Percentiles rank a stretch among this genome's conserved stretches.
Evolutionary conservation across 1,140 invertebrate genomes (phyloP).

Genomic region (Caenorhabditis inopinata): DNA sequence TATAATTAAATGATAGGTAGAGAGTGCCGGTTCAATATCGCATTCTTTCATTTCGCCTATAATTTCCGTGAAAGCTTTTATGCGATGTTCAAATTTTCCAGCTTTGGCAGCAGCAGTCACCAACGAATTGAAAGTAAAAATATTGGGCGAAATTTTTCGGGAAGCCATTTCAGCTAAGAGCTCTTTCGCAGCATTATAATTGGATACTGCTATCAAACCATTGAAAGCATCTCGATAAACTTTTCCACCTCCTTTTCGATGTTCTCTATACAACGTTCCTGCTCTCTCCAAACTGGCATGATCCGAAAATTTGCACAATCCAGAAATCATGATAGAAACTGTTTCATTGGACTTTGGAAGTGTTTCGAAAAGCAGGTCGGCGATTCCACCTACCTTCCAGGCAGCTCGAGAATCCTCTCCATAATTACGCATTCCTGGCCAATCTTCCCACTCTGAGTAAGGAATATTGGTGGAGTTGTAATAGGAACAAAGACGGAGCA

Average conservation of each 20-base stretch:
- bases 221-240: slow-evolving; percentile 45
- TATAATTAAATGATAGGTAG: slow-evolving; percentile 50
- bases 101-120: slow-evolving; percentile 17
- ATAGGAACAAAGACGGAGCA: slow-evolving; percentile 41
- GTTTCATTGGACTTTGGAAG: slow-evolving; percentile 35
- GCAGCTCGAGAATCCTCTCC: neutral
- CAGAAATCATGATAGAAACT: slow-evolving; percentile 38
- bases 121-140: slow-evolving; percentile 43
- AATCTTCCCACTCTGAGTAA: slow-evolving; percentile 37
- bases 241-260: neutral
- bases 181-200: neutral
- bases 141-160: slow-evolving; percentile 31
- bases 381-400: slow-evolving; percentile 30
- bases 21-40: slow-evolving; percentile 39
- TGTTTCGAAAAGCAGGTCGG: slow-evolving; percentile 48
- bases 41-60: slow-evolving; percentile 43
- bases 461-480: slow-evolving; percentile 41
- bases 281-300: slow-evolving; percentile 29
- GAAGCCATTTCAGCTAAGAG: slow-evolving; percentile 34
- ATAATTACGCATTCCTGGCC: slow-evolving; percentile 39
- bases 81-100: neutral
- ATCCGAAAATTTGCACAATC: slow-evolving; percentile 34
- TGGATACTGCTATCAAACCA: neutral
- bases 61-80: neutral
- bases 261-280: slow-evolving; percentile 1